Percentiles rank a stretch among this genome's conserved stretches.
Conservation (phyloP, 2,888 invertebrate genomes). For the Eristalis intricaria region DNA sequence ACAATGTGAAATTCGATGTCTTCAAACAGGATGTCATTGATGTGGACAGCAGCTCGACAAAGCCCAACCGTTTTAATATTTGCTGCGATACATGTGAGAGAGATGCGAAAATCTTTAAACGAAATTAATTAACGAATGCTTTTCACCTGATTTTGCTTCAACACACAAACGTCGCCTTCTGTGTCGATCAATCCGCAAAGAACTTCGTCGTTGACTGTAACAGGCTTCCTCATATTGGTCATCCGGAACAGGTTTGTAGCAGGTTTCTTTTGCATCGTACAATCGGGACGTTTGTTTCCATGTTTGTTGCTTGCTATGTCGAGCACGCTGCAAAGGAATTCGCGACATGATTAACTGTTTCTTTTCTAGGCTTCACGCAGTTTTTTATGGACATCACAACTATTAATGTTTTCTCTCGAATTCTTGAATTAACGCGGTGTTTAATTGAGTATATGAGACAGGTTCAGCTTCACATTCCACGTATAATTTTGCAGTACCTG, state of each 20-base stretch:
- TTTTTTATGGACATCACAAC: constrained; percentile 4
- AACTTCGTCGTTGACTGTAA: too few species aligned
- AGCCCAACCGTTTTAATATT: too few species aligned
- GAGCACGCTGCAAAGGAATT: constrained; percentile 22
- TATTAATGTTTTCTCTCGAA: constrained; percentile 5
- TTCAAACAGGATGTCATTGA: too few species aligned
- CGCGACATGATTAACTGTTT: constrained; percentile 17
- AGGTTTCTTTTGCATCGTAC: background rate
- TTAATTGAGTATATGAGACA: constrained; percentile 12
- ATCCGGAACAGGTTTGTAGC: background rate
- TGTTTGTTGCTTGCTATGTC: background rate
- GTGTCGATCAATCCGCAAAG: constrained; percentile 14
- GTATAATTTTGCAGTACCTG: constrained; percentile 8
- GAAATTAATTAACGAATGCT: too few species aligned
- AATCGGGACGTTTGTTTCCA: too few species aligned
- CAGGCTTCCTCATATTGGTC: constrained; percentile 4
- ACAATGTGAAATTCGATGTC: too few species aligned
- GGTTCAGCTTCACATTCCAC: constrained; percentile 11
- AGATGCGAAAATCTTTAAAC: too few species aligned
- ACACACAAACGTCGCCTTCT: constrained; percentile 10
- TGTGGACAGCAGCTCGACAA: too few species aligned
- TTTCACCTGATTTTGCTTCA: background rate
- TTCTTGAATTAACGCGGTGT: constrained; percentile 9
- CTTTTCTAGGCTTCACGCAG: constrained; percentile 16
- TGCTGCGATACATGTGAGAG: too few species aligned